phyloP scores from a whole-genome alignment of 2,888 invertebrate species.

The Saturnia japonica region DNA sequence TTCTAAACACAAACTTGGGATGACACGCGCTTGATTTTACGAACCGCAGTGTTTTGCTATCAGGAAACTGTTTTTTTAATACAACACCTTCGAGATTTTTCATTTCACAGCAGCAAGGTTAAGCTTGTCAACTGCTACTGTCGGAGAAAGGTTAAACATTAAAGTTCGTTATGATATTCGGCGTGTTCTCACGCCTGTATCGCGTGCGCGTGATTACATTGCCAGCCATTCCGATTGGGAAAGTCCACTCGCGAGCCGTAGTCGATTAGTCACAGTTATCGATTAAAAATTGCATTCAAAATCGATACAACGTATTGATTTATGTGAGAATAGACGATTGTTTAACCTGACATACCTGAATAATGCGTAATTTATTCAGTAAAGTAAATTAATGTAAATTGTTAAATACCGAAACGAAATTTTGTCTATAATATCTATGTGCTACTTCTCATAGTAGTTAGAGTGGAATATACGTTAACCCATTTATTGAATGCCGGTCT shows the following conservation, averaged over 20 bases:
- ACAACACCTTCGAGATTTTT: conserved; percentile 15
- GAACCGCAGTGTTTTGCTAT: conserved; percentile 35
- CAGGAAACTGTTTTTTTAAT: conserved; percentile 18
- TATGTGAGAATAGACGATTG: conserved; percentile 20
- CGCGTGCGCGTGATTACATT: conserved; percentile 56
- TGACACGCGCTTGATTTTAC: conserved; percentile 68
- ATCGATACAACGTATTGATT: conserved; percentile 22
- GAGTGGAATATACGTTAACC: background rate
- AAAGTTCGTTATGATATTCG: conserved; percentile 64
- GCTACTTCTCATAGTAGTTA: background rate
- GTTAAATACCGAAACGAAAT: conserved; percentile 1
- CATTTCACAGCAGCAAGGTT: conserved; percentile 17
- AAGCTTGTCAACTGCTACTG: conserved; percentile 38
- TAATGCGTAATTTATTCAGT: conserved; percentile 19
- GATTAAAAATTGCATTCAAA: conserved; percentile 29
- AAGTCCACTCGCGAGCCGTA: conserved; percentile 58
- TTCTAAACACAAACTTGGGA: conserved; percentile 73
- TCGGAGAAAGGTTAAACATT: conserved; percentile 66
- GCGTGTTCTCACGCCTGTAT: conserved; percentile 72
- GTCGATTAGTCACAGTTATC: conserved; percentile 64
- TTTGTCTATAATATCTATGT: background rate
- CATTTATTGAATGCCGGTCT: background rate
- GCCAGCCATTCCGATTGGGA: conserved; percentile 52
- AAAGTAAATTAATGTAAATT: conserved; percentile 14
- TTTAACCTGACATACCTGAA: conserved; percentile 19